Conservation (phyloP, 1,140 invertebrate species). For the Diorhabda elongata region DNA sequence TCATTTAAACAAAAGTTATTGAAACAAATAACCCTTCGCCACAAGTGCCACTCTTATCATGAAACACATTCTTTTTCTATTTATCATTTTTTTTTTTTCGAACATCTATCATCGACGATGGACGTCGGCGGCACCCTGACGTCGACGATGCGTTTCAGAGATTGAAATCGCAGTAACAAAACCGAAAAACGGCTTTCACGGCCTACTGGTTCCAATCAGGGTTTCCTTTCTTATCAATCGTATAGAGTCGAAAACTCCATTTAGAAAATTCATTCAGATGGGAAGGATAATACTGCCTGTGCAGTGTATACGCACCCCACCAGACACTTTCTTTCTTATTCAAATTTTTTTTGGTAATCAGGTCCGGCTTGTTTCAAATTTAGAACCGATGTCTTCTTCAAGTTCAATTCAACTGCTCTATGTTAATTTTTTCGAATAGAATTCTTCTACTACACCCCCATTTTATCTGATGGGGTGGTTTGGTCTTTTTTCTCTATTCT, state of each 20-base stretch:
- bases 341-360: background rate
- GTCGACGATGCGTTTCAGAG: background rate
- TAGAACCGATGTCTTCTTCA: too few relatives aligned
- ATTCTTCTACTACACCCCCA: too few relatives aligned
- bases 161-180: conserved; percentile 9
- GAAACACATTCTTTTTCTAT: background rate
- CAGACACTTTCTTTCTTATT: background rate
- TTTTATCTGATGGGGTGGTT: too few relatives aligned
- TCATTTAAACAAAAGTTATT: too few relatives aligned
- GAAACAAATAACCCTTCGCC: too few relatives aligned
- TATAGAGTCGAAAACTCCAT: conserved; percentile 8
- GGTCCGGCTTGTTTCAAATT: background rate
- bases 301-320: background rate
- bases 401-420: too few relatives aligned
- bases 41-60: too few relatives aligned
- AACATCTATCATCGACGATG: background rate
- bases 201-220: background rate
- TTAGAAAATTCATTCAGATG: conserved; percentile 10
- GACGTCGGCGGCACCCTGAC: background rate
- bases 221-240: conserved; percentile 1
- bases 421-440: too few relatives aligned
- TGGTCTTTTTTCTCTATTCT: too few relatives aligned
- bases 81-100: background rate
- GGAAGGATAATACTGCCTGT: background rate
- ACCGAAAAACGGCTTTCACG: conserved; percentile 7